phyloP scores from a whole-genome alignment of 1,140 invertebrate genomes.

The Andrena cerasifolii region DNA sequence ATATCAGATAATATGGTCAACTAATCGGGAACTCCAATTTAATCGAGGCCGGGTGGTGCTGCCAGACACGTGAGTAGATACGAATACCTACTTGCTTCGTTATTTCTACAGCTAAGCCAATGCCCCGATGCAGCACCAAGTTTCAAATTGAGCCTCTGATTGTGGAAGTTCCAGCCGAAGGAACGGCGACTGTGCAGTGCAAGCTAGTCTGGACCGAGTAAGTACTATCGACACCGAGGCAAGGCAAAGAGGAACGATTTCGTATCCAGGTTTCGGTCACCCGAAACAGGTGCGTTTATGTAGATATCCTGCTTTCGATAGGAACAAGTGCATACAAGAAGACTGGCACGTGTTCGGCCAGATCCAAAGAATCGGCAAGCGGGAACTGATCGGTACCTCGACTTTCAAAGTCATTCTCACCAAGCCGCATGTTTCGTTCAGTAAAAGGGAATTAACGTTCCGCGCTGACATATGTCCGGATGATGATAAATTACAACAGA shows the following conservation, averaged over 20 bases:
- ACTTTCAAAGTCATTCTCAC: constrained; percentile 66
- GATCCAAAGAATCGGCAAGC: constrained; percentile 58
- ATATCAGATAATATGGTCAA: constrained; percentile 74
- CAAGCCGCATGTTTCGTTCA: constrained; percentile 66
- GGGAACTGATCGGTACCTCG: constrained; percentile 65
- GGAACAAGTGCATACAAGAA: constrained; percentile 64
- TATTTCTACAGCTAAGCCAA: no score
- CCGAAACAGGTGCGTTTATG: no score
- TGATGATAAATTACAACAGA: constrained; percentile 52
- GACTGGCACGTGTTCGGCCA: constrained; percentile 70
- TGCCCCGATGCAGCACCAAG: constrained; percentile 52
- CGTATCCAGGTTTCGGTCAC: no score
- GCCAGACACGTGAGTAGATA: constrained; percentile 34
- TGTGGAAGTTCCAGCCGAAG: constrained; percentile 59
- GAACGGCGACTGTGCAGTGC: constrained; percentile 53
- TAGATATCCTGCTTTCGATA: no score
- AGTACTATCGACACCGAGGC: constrained; percentile 29
- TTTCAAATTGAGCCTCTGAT: constrained; percentile 64
- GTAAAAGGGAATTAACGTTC: constrained; percentile 67
- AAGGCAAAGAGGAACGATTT: no score
- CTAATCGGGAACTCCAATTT: constrained; percentile 49
- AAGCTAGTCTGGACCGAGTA: constrained; percentile 67
- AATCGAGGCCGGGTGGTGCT: constrained; percentile 9
- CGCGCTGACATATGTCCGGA: constrained; percentile 53
- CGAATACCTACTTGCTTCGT: no score